Base-by-base conservation (phyloP, 2,113 vertebrate genomes). In the Shinisaurus crocodilurus region DNA sequence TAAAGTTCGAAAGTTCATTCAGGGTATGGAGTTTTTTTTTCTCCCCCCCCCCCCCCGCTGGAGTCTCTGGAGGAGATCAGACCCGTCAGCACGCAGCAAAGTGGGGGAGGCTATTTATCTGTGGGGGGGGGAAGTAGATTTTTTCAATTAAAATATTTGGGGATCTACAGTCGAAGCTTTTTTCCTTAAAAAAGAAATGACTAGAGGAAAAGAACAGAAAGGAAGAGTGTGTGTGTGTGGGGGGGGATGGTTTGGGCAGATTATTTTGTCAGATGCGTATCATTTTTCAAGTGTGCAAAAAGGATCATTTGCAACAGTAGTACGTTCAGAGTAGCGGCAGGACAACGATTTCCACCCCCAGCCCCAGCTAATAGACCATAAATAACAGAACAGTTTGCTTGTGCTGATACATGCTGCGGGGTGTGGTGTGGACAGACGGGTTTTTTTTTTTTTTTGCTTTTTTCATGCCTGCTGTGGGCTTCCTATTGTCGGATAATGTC, bases 1-100 rank as follows among this genome's bases (percentile, higher is more conserved):
- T 77, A 79, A 90, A 85, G 88, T 90, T 90, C 82, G 25, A 85
- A 85, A 85, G 88, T 90, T 90, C 88, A 90, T 67, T 37, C 43
- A 48, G 82, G 88, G 82, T 85, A 74, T 34, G 82, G 60, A 48
- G 32, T 75, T n/a, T 37, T 84, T 77, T 34, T 54, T 54, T n/a
- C n/a, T n/a, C n/a, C n/a, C n/a, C n/a, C n/a, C n/a, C n/a, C n/a
- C n/a, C n/a, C n/a, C 45, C 82, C 40, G n/a, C 43, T 10, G 60
- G 27, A 79, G 82, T 79, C 82, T 77, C 88, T 85, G 88, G 82
- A 77, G 82, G 82, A 65, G 74, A 76, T 48, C 82, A 84, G 57
- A 76, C 43, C 72, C 88, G 34, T 85, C 82, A 84, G 69, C 65
- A 40, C 12, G 34, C 50, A 75, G 86, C 60, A 60, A 57, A 89